These are phyloP conservation scores for Phocoena phocoena DNA, from an alignment of 2,113 vertebrate species.

Conservation along the genomic window DNA sequence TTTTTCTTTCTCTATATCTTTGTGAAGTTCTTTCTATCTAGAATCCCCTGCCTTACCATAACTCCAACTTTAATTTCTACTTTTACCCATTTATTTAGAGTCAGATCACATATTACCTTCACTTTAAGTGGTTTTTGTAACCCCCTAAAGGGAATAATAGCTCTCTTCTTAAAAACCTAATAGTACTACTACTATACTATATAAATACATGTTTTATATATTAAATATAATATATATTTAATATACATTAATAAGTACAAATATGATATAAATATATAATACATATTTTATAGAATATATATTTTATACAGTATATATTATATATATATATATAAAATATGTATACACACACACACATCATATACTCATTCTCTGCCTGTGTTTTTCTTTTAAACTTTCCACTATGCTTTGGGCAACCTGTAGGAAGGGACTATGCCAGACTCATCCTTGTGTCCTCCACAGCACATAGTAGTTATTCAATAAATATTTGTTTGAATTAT, in stretches of 20 bases:
- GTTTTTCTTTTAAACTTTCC: conserved; percentile 16
- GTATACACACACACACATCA: background rate
- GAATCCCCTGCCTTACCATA: background rate
- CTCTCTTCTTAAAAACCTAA: background rate
- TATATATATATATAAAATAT: background rate
- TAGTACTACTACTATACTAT: background rate
- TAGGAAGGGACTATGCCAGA: background rate
- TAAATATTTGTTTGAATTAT: background rate
- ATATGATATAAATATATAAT: background rate
- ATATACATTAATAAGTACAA: background rate
- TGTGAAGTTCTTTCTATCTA: background rate
- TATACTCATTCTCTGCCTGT: background rate
- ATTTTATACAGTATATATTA: background rate
- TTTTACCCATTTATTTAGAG: background rate
- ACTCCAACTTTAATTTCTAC: background rate
- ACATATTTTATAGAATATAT: background rate
- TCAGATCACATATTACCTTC: background rate
- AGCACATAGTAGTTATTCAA: background rate
- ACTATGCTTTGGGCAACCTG: background rate
- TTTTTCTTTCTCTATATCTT: background rate
- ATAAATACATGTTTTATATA: background rate
- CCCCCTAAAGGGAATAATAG: background rate
- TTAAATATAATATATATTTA: background rate
- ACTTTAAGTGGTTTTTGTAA: background rate
- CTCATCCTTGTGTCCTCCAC: background rate